Evolutionary conservation across 2,113 vertebrate species (phyloP), one percentile per base, ranked within the genome.

Genomic region (Osmerus mordax): DNA sequence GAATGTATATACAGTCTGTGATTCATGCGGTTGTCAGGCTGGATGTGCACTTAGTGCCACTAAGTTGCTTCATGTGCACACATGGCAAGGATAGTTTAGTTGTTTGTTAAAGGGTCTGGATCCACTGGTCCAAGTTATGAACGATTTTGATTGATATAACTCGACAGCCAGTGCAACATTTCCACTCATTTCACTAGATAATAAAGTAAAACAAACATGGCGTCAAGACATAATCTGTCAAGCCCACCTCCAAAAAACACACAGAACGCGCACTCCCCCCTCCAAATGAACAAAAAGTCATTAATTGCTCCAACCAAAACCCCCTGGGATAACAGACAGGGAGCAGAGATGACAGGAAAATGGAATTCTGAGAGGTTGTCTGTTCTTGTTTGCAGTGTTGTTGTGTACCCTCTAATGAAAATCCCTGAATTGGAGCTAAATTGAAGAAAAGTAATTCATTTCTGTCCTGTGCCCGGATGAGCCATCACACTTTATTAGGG

Each of bases 381-480:
- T 75, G 55, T 15, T 41, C 81, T 84, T 81, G 81, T 88, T 87
- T 88, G 78, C 76, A 73, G 75, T 80, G 78, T 75, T 88, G 78
- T 80, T 82, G 78, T 81, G 84, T 71, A 53, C 79, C 66, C 67
- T 53, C 32, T 75, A 79, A 88, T 90, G 79, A 74, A 54, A 68
- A 76, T 59, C 70, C 55, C 61, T 65, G 58, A 73, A 77, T 68
- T 74, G 65, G 70, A 29, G 51, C 23, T 78, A 85, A 86, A 87
- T 76, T 87, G 78, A 84, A 77, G 79, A 74, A 84, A 89, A 81
- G 75, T 82, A 75, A 87, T 90, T 86, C 59, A 77, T 87, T 88
- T 87, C 73, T 58, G 69, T 81, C 69, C 80, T 82, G 64, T 62
- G 76, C 61, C 41, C 77, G 83, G 78, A 88, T 81, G 69, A 87